Base-by-base conservation (phyloP, 2,888 invertebrate species). In the Drosophila lacicola region DNA sequence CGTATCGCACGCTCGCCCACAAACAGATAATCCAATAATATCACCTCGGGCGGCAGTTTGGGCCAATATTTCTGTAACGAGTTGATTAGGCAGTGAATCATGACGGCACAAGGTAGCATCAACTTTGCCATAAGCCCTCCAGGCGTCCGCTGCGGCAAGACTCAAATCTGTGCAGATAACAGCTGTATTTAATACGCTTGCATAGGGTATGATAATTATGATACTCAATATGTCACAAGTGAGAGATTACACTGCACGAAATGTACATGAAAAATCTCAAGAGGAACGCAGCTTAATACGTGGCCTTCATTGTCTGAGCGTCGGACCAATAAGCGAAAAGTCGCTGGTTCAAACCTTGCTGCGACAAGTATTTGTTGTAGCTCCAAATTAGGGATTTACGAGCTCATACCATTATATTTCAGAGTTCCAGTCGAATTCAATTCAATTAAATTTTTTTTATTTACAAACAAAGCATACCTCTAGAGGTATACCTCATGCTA, bases 1-100 rank as follows among this genome's bases (percentile, higher is more conserved):
- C 80, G 84, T 75, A 92, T 88, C 57, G 75, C 87, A 42, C 90
- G 84, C 50, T 91, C 91, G n/a, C 87, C 78, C 78, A 90, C 90
- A 78, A 92, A 92, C 77, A 93, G 87, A 88, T 89, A 93, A 91
- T 93, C 92, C 91, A 93, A 88, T 82, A 93, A 86, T 74, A 93
- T 91, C 73, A 92, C 85, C 90, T 93, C 93, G 37, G 91, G 88
- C 74, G 88, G 83, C 71, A 92, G 82, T 65, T 91, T 76, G 67
- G 92, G 92, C 92, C 92, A 92, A 70, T 90, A 68, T 91, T 90
- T 90, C 92, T 92, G 79, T 74, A 76, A 80, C 80, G 70, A 83
- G 86, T 83, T 88, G 78, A 86, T 86, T 78, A 78, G 75, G 64
- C 57, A 64, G 49, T 69, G 53, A 80, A 62, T 78, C 78, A 65